phyloP scores from a whole-genome alignment of 2,797 vertebrate genomes.

The Dromococcyx pavoninus region DNA sequence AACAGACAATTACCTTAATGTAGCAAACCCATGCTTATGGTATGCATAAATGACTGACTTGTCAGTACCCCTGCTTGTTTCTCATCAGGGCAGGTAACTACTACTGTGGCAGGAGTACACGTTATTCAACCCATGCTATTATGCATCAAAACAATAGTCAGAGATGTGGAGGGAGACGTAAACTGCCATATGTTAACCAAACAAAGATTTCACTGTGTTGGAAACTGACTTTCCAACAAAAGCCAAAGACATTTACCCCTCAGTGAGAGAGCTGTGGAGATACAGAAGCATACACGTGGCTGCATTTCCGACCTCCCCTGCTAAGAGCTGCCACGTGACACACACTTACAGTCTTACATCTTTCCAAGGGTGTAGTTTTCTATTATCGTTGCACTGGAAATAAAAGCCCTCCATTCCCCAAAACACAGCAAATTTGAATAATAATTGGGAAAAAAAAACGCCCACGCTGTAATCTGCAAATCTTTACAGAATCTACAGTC shows the following conservation, averaged over 20 bases:
- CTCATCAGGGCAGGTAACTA: background rate
- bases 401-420: background rate
- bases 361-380: background rate
- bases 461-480: background rate
- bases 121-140: background rate
- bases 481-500: background rate
- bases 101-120: background rate
- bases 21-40: background rate
- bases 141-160: background rate
- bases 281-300: rapidly evolving
- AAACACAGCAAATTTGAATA: background rate
- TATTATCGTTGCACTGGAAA: background rate
- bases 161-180: background rate
- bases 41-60: background rate
- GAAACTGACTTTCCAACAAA: background rate
- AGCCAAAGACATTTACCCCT: background rate
- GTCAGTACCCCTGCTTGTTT: background rate
- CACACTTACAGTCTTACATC: background rate
- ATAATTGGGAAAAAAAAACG: rapidly evolving
- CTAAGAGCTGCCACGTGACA: background rate
- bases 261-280: background rate
- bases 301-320: background rate
- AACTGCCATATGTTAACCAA: background rate
- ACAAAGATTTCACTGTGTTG: background rate
- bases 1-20: background rate